A percentile compares a stretch with the other conserved stretches of the same genome.
phyloP scores from a whole-genome alignment of 2,888 invertebrate genomes.

The Malthinus flaveolus region DNA sequence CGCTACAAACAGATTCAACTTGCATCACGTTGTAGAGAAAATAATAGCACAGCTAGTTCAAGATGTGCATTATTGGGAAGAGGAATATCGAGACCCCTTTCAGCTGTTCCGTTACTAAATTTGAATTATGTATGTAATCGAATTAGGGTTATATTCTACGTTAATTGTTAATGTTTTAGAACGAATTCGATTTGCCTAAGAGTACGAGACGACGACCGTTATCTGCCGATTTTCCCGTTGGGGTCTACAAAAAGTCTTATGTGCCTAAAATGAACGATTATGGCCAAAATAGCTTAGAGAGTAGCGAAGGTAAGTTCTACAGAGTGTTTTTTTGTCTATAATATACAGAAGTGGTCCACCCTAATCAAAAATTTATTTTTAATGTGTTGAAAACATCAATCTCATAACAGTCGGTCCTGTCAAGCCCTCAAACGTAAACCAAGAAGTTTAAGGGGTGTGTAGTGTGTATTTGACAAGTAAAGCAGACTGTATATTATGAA shows the following conservation, averaged over 20 bases:
- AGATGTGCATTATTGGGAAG: slow-evolving; percentile 41
- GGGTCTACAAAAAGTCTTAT: not conserved
- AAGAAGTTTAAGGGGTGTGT: no score
- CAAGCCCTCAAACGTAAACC: no score
- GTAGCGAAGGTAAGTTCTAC: slow-evolving; percentile 39
- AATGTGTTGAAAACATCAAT: no score
- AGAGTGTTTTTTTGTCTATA: no score
- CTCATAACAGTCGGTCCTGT: no score
- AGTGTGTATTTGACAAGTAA: no score
- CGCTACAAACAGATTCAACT: slow-evolving; percentile 45
- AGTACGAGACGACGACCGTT: slow-evolving; percentile 42
- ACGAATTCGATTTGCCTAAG: slow-evolving; percentile 31
- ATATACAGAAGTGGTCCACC: no score
- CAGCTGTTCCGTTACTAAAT: slow-evolving; percentile 44
- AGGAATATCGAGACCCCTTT: slow-evolving; percentile 43
- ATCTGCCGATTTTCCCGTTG: slow-evolving; percentile 44
- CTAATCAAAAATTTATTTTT: no score
- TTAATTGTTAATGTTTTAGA: slow-evolving; percentile 24
- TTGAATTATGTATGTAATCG: slow-evolving; percentile 15
- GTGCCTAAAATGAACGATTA: slow-evolving; percentile 17
- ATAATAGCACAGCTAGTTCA: slow-evolving; percentile 42
- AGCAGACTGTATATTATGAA: no score
- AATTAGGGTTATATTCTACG: not conserved
- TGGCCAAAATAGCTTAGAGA: slow-evolving; percentile 40
- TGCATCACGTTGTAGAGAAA: slow-evolving; percentile 39